Conservation (phyloP, 1,140 invertebrate species). For the Euura lappo region DNA sequence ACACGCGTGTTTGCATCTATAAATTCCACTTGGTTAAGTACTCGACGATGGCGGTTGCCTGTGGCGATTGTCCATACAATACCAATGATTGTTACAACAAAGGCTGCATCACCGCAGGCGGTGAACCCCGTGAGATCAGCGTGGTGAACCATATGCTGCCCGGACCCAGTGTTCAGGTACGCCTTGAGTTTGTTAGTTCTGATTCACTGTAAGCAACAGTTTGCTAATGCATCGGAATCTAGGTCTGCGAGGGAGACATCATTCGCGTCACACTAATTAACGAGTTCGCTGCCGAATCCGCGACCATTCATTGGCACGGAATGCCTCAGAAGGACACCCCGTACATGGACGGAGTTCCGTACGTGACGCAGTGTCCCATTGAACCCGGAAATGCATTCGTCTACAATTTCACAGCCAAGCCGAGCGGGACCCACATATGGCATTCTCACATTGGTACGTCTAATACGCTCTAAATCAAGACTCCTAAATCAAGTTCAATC, state of each 20-base stretch:
- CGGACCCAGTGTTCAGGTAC: constrained; percentile 31
- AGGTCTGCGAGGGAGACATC: constrained; percentile 76
- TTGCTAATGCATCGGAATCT: constrained; percentile 21
- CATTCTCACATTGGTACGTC: constrained; percentile 28
- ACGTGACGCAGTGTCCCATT: constrained; percentile 85
- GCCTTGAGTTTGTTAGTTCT: no score
- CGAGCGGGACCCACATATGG: constrained; percentile 40
- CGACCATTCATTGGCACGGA: constrained; percentile 52
- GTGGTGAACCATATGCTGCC: constrained; percentile 60
- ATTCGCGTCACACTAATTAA: constrained; percentile 61
- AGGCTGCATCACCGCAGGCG: constrained; percentile 60
- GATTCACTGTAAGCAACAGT: no score
- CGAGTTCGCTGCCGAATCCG: constrained; percentile 83
- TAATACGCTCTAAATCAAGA: no score
- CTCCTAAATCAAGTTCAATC: no score
- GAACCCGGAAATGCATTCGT: constrained; percentile 59
- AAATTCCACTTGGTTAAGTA: no score
- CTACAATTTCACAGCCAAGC: constrained; percentile 32
- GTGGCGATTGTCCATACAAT: no score
- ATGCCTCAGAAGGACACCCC: constrained; percentile 60
- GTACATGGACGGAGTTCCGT: constrained; percentile 85
- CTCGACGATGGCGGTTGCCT: no score
- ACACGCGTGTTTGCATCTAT: no score
- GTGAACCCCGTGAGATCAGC: constrained; percentile 50
- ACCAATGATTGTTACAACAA: constrained; percentile 1